Percentiles rank a stretch among this genome's conserved stretches.
Conservation (phyloP, 2,113 vertebrate species). For the Hippocampus zosterae region DNA sequence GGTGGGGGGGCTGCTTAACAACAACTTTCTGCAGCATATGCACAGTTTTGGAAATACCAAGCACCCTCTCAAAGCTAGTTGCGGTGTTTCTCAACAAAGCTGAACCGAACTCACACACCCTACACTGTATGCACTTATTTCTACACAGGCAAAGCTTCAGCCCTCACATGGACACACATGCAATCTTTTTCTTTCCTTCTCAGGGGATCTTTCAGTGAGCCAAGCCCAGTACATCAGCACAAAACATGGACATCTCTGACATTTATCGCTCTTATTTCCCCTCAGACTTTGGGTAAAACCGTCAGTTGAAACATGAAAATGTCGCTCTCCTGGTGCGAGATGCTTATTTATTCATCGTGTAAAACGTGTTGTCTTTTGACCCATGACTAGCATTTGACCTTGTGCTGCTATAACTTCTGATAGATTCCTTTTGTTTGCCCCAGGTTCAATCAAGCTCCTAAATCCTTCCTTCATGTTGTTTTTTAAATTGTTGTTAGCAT, state of each 20-base stretch:
- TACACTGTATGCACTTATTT: conserved; percentile 48
- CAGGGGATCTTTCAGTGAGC: conserved; percentile 69
- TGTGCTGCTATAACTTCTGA: conserved; percentile 69
- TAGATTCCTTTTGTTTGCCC: conserved; percentile 48
- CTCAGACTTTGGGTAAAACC: conserved; percentile 57
- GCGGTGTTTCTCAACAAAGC: neutral
- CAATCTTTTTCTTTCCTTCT: conserved; percentile 65
- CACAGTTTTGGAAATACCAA: conserved; percentile 9
- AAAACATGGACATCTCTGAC: conserved; percentile 48
- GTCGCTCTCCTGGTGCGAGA: conserved; percentile 63
- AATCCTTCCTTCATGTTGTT: conserved; percentile 63
- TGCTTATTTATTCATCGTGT: conserved; percentile 71
- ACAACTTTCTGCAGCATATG: conserved; percentile 49
- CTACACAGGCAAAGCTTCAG: conserved; percentile 6
- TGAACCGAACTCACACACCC: conserved; percentile 13
- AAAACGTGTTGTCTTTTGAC: conserved; percentile 53
- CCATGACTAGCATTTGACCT: conserved; percentile 63
- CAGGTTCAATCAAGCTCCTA: conserved; percentile 53
- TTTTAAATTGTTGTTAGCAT: conserved; percentile 68
- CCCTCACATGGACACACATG: conserved; percentile 16
- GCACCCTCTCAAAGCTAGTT: conserved; percentile 40
- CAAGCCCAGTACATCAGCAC: conserved; percentile 66
- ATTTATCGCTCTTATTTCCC: conserved; percentile 46
- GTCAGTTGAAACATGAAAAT: conserved; percentile 30
- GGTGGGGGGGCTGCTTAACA: conserved; percentile 28